A percentile compares a stretch with the other conserved stretches of the same genome.
phyloP scores from a whole-genome alignment of 92 coral and sea anemone genomes.

The Epizoanthus ramosus region DNA sequence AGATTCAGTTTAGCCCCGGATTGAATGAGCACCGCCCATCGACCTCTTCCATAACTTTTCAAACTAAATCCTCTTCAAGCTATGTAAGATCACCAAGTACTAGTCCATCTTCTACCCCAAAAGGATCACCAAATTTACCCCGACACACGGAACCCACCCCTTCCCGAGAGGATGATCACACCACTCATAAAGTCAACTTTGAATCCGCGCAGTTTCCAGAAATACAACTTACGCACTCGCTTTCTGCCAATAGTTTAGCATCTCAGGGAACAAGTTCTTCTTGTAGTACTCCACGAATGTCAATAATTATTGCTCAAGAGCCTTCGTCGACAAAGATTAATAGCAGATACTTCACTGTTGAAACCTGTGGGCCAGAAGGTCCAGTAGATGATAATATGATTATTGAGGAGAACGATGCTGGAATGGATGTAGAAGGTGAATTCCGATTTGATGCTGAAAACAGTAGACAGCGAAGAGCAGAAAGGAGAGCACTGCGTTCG shows the following conservation, averaged over 20 bases:
- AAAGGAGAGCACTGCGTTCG: slow-evolving; percentile 69
- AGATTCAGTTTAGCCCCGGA: slow-evolving; percentile 26
- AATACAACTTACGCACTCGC: slow-evolving; percentile 9
- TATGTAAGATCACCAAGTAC: background rate
- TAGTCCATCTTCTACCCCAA: slow-evolving; percentile 24
- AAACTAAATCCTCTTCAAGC: slow-evolving; percentile 1
- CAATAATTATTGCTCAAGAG: slow-evolving; percentile 86
- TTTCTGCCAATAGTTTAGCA: slow-evolving; percentile 11
- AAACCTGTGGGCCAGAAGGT: slow-evolving; percentile 70
- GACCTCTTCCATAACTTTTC: slow-evolving; percentile 13
- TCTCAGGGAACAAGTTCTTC: slow-evolving; percentile 70
- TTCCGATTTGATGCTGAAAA: slow-evolving; percentile 76
- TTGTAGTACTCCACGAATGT: slow-evolving; percentile 78
- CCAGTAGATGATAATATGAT: slow-evolving; percentile 46
- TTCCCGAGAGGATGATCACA: background rate
- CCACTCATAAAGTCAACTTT: background rate
- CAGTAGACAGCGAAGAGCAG: slow-evolving; percentile 67
- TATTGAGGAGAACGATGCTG: slow-evolving; percentile 58
- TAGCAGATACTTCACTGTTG: slow-evolving; percentile 83
- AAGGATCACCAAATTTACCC: slow-evolving; percentile 17
- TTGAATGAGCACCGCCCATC: slow-evolving; percentile 33
- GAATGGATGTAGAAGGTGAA: slow-evolving; percentile 83
- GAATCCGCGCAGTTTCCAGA: slow-evolving; percentile 4
- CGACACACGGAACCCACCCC: slow-evolving; percentile 2
- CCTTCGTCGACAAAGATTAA: slow-evolving; percentile 82